Conservation (phyloP, 2,113 vertebrate species). For the Paedocypris sp. region DNA sequence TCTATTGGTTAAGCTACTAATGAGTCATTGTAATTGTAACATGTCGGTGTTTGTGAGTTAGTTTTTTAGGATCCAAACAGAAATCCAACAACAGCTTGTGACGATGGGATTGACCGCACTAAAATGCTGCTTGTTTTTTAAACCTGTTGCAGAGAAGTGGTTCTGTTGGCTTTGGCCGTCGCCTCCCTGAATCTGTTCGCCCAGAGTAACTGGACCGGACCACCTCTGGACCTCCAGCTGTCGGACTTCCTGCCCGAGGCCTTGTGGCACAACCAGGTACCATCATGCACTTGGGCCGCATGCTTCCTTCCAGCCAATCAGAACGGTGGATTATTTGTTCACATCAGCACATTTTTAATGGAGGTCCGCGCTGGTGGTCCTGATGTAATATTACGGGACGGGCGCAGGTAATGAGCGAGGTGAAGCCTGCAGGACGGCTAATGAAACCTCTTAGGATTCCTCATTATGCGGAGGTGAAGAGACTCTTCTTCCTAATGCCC, state of each 20-base stretch:
- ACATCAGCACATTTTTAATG: not conserved
- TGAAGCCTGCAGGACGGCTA: conserved; percentile 18
- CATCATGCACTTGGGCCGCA: not conserved
- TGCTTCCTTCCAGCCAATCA: no score
- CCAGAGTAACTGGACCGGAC: conserved; percentile 95
- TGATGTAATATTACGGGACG: conserved; percentile 13
- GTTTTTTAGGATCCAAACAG: no score
- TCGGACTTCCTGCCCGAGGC: conserved; percentile 68
- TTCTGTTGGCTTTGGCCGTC: conserved; percentile 71
- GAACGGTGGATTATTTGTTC: not conserved
- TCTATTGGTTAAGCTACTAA: no score
- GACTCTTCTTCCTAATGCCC: conserved; percentile 24
- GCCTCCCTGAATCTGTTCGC: conserved; percentile 82
- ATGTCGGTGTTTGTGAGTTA: no score
- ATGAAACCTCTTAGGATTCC: conserved; percentile 44
- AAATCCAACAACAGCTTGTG: no score
- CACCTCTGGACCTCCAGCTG: conserved; percentile 59
- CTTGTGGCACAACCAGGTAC: conserved; percentile 68
- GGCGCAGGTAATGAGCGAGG: conserved; percentile 30
- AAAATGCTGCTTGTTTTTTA: no score
- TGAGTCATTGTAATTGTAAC: no score
- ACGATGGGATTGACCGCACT: no score
- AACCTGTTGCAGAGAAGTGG: conserved; percentile 64
- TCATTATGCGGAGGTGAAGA: conserved; percentile 40
- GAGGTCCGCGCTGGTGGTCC: not conserved